phyloP scores from a whole-genome alignment of 2,888 invertebrate genomes.

The Ellobium chinense region DNA sequence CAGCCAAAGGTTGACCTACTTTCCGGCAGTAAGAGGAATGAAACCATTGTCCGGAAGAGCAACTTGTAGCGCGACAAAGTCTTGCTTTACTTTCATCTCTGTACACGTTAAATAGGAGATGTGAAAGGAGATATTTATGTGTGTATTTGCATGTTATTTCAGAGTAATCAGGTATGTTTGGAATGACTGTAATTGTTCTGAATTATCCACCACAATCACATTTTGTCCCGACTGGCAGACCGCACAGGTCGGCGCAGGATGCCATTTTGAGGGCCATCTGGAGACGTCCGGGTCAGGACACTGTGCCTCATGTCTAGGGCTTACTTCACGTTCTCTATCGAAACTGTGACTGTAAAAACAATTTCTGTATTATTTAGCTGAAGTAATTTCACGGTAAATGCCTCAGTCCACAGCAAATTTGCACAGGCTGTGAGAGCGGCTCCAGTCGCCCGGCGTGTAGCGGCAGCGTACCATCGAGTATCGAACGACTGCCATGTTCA shows the following conservation, averaged over 20 bases:
- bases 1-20: conserved; percentile 39
- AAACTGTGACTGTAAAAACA: too few relatives aligned
- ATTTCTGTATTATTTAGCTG: too few relatives aligned
- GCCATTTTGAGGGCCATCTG: conserved; percentile 32
- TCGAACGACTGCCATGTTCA: neutral
- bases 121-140: neutral
- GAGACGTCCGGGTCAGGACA: conserved; percentile 3
- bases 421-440: neutral
- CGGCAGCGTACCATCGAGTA: conserved; percentile 37
- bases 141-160: neutral
- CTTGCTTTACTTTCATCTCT: neutral
- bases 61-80: neutral
- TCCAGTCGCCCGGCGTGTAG: neutral
- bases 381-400: too few relatives aligned
- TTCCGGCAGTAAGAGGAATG: conserved; percentile 20
- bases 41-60: conserved; percentile 16
- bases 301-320: neutral
- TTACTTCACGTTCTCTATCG: neutral
- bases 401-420: too few relatives aligned
- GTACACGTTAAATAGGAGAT: neutral
- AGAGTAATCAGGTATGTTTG: conserved; percentile 10
- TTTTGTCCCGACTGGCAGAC: neutral
- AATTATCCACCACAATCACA: neutral
- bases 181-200: neutral
- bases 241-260: neutral